Conservation (phyloP, 2,888 invertebrate species). For the Cephus pygmeus region DNA sequence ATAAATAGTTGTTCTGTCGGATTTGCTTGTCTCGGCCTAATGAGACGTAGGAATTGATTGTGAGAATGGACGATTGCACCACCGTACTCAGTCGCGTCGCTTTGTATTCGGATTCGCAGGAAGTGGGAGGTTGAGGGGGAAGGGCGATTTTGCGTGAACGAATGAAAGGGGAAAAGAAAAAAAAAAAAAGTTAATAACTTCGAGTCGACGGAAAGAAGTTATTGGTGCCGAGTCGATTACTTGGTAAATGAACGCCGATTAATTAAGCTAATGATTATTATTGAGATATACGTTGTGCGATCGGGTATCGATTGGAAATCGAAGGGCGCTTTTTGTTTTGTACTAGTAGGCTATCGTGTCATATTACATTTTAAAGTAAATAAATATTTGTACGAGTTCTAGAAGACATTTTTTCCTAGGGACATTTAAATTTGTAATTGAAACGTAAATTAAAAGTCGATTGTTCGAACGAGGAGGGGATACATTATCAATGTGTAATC, state of each 20-base stretch:
- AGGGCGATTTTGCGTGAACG: neutral
- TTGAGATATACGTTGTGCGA: neutral
- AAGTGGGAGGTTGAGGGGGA: neutral
- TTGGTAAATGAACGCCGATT: neutral
- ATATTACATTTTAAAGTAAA: slow-evolving; percentile 30
- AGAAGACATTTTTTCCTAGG: slow-evolving; percentile 25
- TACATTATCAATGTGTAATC: slow-evolving; percentile 48
- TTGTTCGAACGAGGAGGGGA: slow-evolving; percentile 6
- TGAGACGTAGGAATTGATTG: neutral
- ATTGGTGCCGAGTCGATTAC: neutral
- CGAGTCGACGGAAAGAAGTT: neutral
- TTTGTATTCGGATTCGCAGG: neutral
- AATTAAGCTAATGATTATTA: neutral
- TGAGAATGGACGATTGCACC: neutral
- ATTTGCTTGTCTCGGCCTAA: neutral
- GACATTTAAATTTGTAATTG: slow-evolving; percentile 17
- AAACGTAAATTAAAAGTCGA: neutral
- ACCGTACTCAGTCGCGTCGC: neutral
- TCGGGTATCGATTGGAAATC: slow-evolving; percentile 3
- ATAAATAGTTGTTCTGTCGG: neutral
- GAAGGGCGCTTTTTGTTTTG: slow-evolving; percentile 7
- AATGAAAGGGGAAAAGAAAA: neutral
- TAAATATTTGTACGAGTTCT: slow-evolving; percentile 32
- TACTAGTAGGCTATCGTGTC: slow-evolving; percentile 41
- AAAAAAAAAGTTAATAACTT: neutral